Evolutionary conservation across 2,888 invertebrate species (phyloP).

Genomic region (Cephus runcator): DNA sequence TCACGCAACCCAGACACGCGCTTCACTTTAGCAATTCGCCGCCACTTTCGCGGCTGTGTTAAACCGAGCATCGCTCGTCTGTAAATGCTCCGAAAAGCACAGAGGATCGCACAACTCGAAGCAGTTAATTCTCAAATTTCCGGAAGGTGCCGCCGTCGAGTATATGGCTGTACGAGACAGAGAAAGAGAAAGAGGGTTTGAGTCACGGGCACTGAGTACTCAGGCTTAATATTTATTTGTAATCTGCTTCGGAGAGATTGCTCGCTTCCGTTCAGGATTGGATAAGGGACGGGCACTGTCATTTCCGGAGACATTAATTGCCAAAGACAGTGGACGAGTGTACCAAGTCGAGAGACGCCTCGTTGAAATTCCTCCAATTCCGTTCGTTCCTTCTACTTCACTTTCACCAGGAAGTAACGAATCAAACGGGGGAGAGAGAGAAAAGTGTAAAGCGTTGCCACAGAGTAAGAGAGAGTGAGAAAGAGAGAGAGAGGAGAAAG

Average conservation of each 20-base stretch:
- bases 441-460: neutral
- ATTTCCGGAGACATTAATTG: slow-evolving; percentile 53
- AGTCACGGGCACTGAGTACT: neutral
- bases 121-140: slow-evolving; percentile 54
- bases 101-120: slow-evolving; percentile 1
- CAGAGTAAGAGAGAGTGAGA: no score
- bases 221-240: slow-evolving; percentile 52
- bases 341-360: neutral
- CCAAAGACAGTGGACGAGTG: slow-evolving; percentile 28
- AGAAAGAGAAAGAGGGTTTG: neutral
- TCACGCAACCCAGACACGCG: neutral
- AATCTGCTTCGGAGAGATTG: slow-evolving; percentile 55
- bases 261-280: slow-evolving; percentile 53
- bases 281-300: slow-evolving; percentile 41
- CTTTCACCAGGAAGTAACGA: neutral
- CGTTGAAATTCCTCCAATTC: neutral
- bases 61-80: neutral
- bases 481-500: no score
- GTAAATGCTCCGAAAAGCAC: neutral
- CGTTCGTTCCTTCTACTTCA: neutral
- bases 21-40: neutral
- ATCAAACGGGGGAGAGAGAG: neutral
- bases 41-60: neutral
- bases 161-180: neutral
- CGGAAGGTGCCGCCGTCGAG: slow-evolving; percentile 27